Evolutionary conservation across 2,113 vertebrate genomes (phyloP).

Genomic region (Sclerurus mexicanus): DNA sequence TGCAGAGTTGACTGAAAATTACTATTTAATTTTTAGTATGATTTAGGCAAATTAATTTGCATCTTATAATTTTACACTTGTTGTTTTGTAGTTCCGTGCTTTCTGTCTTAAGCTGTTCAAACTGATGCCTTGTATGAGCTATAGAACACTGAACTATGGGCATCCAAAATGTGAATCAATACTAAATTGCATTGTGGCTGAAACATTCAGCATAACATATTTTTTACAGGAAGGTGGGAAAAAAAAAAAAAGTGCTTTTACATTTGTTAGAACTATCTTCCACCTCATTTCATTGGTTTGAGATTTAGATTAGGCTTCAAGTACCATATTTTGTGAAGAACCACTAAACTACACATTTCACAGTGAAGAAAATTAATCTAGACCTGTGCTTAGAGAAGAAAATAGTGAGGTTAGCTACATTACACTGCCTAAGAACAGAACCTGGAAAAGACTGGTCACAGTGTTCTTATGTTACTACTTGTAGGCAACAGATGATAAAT

Average conservation of each 20-base stretch:
- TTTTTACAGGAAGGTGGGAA: not conserved
- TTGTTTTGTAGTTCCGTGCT: not conserved
- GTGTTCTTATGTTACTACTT: not conserved
- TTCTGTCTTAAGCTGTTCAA: not conserved
- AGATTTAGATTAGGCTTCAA: not conserved
- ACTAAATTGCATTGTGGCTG: not conserved
- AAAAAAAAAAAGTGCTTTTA: not conserved
- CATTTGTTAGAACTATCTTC: not conserved
- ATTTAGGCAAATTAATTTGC: not conserved
- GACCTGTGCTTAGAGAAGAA: not conserved
- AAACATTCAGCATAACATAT: not conserved
- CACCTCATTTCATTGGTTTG: not conserved
- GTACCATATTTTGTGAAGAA: not conserved
- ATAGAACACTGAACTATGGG: not conserved
- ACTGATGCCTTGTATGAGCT: not conserved
- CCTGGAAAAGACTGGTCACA: not conserved
- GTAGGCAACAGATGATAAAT: not conserved
- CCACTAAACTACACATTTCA: not conserved
- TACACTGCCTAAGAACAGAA: not conserved
- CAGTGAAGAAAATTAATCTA: not conserved
- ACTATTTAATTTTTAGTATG: not conserved
- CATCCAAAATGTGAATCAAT: not conserved
- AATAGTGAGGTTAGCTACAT: not conserved
- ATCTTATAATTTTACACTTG: not conserved
- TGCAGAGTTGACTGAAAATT: not conserved